A percentile compares a stretch with the other conserved stretches of the same genome.
These are phyloP conservation scores for Rhodeus uyekii DNA, from an alignment of 2,797 vertebrate genomes.

Conservation along the genomic window DNA sequence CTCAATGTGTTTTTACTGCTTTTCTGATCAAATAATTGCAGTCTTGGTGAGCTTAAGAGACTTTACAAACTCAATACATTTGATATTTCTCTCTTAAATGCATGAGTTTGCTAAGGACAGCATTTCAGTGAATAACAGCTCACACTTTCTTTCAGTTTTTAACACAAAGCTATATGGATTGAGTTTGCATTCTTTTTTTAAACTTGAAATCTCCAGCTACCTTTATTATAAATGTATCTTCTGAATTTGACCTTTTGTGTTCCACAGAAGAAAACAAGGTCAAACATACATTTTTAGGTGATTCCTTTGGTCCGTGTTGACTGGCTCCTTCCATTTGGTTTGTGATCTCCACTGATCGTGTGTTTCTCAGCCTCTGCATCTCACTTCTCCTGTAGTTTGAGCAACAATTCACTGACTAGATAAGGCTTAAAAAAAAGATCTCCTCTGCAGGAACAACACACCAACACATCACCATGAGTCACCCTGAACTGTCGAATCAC, in stretches of 20 bases:
- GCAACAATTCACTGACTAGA: background rate
- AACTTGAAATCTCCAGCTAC: background rate
- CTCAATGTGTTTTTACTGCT: background rate
- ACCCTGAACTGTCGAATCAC: slow-evolving; percentile 1
- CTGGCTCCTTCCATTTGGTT: slow-evolving; percentile 2
- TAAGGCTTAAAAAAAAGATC: slow-evolving; percentile 12
- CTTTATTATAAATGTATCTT: background rate
- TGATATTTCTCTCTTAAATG: too few species aligned
- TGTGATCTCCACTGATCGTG: slow-evolving; percentile 29
- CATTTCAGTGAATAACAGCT: background rate
- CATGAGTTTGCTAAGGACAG: background rate
- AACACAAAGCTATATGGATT: background rate
- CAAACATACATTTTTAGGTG: background rate
- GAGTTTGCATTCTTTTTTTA: background rate
- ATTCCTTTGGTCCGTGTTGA: background rate
- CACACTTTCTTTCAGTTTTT: background rate
- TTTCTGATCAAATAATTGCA: background rate
- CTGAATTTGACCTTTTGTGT: background rate
- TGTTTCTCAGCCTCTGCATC: slow-evolving; percentile 22
- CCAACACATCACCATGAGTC: background rate
- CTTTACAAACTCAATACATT: too few species aligned
- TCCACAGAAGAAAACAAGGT: background rate
- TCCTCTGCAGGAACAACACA: background rate
- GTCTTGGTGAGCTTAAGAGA: background rate
- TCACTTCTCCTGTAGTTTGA: slow-evolving; percentile 16